These are phyloP conservation scores for Amyelois transitella DNA, from an alignment of 1,140 invertebrate genomes.

Conservation along the genomic window DNA sequence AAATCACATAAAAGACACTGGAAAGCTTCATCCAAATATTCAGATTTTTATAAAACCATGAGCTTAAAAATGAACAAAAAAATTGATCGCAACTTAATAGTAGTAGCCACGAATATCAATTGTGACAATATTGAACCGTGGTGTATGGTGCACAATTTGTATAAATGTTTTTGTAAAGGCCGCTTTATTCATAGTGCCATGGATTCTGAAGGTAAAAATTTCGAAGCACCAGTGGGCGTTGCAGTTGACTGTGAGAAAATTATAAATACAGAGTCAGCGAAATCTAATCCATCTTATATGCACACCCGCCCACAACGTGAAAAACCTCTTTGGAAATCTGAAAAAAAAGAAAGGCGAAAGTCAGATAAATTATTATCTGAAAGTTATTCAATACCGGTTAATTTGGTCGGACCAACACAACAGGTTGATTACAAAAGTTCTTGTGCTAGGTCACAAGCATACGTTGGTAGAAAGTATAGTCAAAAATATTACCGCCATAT, in stretches of 20 bases:
- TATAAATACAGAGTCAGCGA: background rate
- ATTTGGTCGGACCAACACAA: background rate
- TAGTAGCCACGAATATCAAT: constrained; percentile 35
- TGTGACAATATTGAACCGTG: constrained; percentile 52
- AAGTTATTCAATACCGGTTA: background rate
- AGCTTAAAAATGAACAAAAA: constrained; percentile 29
- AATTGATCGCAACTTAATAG: constrained; percentile 20
- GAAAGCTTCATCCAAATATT: constrained; percentile 55
- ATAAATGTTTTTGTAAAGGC: constrained; percentile 66
- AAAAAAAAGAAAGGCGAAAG: background rate
- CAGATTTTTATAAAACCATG: constrained; percentile 49
- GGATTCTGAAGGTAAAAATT: background rate
- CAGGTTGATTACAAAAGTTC: background rate
- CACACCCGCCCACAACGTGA: background rate
- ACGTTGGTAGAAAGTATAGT: background rate
- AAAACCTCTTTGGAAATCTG: background rate
- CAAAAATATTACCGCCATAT: background rate
- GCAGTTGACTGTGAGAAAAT: constrained; percentile 7
- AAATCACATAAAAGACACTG: constrained; percentile 47
- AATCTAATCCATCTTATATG: background rate
- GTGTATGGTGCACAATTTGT: constrained; percentile 65
- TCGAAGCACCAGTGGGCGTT: background rate
- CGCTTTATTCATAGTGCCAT: constrained; percentile 31
- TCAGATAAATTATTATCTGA: background rate
- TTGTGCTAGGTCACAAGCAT: background rate